phyloP scores from a whole-genome alignment of 2,888 invertebrate genomes.

The Parasteatoda lunata region DNA sequence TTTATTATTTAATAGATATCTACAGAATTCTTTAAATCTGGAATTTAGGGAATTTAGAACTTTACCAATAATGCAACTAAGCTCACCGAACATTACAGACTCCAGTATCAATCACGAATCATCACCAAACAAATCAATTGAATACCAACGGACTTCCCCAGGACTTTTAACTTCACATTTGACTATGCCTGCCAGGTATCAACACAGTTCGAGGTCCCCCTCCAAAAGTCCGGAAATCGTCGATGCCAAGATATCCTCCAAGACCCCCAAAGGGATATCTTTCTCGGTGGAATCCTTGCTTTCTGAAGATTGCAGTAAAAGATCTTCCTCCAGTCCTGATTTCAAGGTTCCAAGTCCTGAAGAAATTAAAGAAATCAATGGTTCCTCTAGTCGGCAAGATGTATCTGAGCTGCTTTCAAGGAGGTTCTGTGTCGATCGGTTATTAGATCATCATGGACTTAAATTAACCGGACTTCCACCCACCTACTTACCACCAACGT shows the following conservation, averaged over 20 bases:
- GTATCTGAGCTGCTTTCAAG: conserved; percentile 14
- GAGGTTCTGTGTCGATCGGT: conserved; percentile 52
- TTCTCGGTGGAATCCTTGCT: conserved; percentile 63
- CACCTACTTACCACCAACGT: conserved; percentile 25
- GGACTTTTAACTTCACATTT: background rate
- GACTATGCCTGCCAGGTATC: conserved; percentile 28
- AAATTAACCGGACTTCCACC: conserved; percentile 16
- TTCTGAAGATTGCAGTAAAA: conserved; percentile 25
- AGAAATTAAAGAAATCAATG: background rate
- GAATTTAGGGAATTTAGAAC: background rate
- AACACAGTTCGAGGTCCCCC: conserved; percentile 37
- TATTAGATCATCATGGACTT: conserved; percentile 37
- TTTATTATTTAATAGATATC: no score
- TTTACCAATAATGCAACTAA: conserved; percentile 25
- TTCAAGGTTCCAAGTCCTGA: background rate
- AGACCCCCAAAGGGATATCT: conserved; percentile 41
- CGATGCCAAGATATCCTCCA: conserved; percentile 7
- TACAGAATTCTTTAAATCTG: background rate
- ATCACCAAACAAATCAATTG: background rate
- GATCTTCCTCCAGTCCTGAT: conserved; percentile 36
- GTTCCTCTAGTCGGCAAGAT: conserved; percentile 28
- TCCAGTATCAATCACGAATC: conserved; percentile 7
- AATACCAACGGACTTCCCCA: conserved; percentile 16
- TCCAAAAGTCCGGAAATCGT: conserved; percentile 58
- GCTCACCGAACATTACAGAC: conserved; percentile 44